These are phyloP conservation scores for Stratiomys singularior DNA, from an alignment of 2,888 invertebrate species.

Conservation along the genomic window DNA sequence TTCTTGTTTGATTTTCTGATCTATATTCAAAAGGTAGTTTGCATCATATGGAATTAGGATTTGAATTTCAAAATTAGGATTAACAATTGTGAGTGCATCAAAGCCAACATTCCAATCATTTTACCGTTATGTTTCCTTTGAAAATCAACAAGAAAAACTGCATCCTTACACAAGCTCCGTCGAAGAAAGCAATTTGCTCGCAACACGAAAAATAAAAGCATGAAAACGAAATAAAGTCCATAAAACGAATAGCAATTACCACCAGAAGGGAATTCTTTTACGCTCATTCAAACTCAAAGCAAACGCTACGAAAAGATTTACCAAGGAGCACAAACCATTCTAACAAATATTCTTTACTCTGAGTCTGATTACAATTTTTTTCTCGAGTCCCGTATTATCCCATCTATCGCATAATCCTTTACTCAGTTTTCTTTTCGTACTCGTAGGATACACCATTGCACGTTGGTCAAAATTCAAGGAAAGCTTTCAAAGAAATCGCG, in stretches of 20 bases:
- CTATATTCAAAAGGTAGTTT: no score
- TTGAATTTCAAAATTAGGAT: no score
- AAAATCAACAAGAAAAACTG: no score
- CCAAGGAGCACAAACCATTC: slow-evolving; percentile 13
- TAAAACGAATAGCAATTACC: slow-evolving; percentile 23
- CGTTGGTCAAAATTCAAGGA: neutral
- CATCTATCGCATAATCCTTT: neutral
- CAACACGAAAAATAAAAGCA: neutral
- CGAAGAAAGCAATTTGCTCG: neutral
- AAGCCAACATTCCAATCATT: neutral
- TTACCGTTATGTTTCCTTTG: no score
- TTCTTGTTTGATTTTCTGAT: no score
- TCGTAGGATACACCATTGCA: neutral
- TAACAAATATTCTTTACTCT: neutral
- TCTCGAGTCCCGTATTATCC: neutral
- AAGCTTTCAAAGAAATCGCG: neutral
- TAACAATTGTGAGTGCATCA: no score
- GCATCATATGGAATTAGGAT: no score
- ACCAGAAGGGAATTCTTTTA: neutral
- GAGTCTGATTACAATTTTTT: neutral
- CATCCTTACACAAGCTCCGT: no score
- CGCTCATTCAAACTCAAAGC: neutral
- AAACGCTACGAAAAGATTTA: slow-evolving; percentile 24
- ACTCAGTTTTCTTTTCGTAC: neutral
- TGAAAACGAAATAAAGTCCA: slow-evolving; percentile 17